Conservation (phyloP, 2,113 vertebrate species). For the Semicossyphus pulcher region DNA sequence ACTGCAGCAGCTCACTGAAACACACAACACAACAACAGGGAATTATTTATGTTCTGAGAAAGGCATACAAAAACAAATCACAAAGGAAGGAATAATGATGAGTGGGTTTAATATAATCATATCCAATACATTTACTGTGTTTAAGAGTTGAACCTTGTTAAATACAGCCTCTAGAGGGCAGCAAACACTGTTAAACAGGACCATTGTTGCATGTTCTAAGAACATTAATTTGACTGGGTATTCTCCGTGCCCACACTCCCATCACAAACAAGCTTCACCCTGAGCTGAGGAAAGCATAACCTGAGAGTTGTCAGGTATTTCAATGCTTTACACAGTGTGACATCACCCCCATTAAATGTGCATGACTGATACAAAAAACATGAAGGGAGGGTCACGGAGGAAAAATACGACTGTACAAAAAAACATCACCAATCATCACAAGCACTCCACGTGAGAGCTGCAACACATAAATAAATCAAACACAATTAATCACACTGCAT, state of each 20-base stretch:
- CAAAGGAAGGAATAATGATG: not conserved
- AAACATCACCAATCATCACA: not conserved
- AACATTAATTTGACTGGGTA: not conserved
- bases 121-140: not conserved
- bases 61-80: not conserved
- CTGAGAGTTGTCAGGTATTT: not conserved
- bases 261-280: slow-evolving; percentile 5
- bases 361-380: not conserved
- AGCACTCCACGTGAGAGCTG: not conserved
- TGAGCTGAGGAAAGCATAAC: slow-evolving; percentile 8
- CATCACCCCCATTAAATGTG: slow-evolving; percentile 13
- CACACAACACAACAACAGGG: not conserved
- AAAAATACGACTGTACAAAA: slow-evolving; percentile 8
- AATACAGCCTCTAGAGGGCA: slow-evolving; percentile 58
- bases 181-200: slow-evolving; percentile 15
- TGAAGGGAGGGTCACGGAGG: not conserved
- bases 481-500: too few relatives aligned
- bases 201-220: not conserved
- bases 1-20: slow-evolving; percentile 91
- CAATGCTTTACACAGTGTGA: not conserved
- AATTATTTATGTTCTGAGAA: not conserved
- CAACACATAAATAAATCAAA: not conserved
- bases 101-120: not conserved
- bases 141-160: not conserved
- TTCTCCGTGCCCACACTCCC: not conserved